Base-by-base conservation (phyloP, 64 coral and sea anemone genomes). In the Stylophora pistillata region DNA sequence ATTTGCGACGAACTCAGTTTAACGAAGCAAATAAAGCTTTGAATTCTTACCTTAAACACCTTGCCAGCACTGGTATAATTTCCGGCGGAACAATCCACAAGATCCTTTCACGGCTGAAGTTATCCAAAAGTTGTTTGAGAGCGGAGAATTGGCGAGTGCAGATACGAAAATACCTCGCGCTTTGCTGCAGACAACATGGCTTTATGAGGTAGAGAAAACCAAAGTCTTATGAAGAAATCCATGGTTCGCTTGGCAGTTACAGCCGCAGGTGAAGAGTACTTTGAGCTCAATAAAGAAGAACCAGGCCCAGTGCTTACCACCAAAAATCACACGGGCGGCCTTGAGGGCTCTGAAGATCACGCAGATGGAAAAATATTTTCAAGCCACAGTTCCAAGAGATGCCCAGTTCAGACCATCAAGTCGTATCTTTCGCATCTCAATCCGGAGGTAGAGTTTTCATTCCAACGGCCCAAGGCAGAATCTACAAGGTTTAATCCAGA, bases 21-120 rank as follows among this genome's bases (percentile, higher is more conserved):
- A 57, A 29, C 25, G 82, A 85, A 31, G 82, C 62, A 70, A 85
- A 85, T 85, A 85, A 68, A 59, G 37, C 62, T n/a, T 85, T 85
- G 37, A 21, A 70, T 85, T 64, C 59, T 10, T 85, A 69, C 82
- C 82, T 85, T 21, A 85, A 85, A 31, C 82, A 85, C 34, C 82
- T 70, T 30, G 27, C 58, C 58, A 60, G 25, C 9, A 34, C n/a
- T 21, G 30, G 82, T 34, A 64, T 34, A 70, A 85, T 85, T 37
- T n/a, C n/a, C n/a, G 81, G 61, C 9, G 63, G 58, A 32, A 85
- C 82, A 17, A 31, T 85, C 2, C 82, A 70, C 82, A 85, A 85
- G 20, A n/a, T n/a, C n/a, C n/a, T n/a, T n/a, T n/a, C n/a, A n/a
- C n/a, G n/a, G n/a, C n/a, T n/a, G n/a, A n/a, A n/a, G n/a, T n/a